phyloP scores from a whole-genome alignment of 2,888 invertebrate species.

The Tinea trinotella region DNA sequence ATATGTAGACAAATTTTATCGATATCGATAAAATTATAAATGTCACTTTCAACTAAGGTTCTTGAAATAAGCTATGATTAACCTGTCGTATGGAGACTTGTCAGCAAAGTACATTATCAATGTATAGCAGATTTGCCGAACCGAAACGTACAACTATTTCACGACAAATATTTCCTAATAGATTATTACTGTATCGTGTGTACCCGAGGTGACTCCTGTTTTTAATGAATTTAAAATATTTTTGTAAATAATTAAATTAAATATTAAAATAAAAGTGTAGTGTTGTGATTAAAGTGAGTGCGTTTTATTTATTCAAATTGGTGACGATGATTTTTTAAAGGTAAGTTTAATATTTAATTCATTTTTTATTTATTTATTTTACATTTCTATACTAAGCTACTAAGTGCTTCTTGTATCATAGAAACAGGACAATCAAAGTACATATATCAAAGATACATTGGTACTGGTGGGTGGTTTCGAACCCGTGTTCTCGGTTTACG shows the following conservation, averaged over 20 bases:
- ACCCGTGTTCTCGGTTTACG: too few relatives aligned
- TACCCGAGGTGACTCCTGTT: background rate
- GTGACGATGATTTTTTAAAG: too few relatives aligned
- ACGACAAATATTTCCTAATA: background rate
- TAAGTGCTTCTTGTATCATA: too few relatives aligned
- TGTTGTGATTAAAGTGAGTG: too few relatives aligned
- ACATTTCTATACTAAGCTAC: too few relatives aligned
- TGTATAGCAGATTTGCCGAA: background rate
- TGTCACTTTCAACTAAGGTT: background rate
- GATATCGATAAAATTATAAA: background rate
- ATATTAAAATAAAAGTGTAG: background rate
- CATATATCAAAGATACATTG: too few relatives aligned
- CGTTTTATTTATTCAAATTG: too few relatives aligned
- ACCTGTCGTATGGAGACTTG: background rate
- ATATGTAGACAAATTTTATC: background rate
- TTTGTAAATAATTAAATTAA: background rate
- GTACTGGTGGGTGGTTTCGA: too few relatives aligned
- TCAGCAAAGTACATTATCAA: background rate
- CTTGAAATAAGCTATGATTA: constrained; percentile 1
- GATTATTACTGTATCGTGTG: background rate
- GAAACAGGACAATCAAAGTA: too few relatives aligned
- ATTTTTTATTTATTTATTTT: too few relatives aligned
- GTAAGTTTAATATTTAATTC: too few relatives aligned
- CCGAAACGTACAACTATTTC: background rate
- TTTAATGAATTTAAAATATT: background rate